A percentile compares a stretch with the other conserved stretches of the same genome.
Evolutionary conservation across 2,888 invertebrate genomes (phyloP).

Genomic region (Lasioglossum malachurum): DNA sequence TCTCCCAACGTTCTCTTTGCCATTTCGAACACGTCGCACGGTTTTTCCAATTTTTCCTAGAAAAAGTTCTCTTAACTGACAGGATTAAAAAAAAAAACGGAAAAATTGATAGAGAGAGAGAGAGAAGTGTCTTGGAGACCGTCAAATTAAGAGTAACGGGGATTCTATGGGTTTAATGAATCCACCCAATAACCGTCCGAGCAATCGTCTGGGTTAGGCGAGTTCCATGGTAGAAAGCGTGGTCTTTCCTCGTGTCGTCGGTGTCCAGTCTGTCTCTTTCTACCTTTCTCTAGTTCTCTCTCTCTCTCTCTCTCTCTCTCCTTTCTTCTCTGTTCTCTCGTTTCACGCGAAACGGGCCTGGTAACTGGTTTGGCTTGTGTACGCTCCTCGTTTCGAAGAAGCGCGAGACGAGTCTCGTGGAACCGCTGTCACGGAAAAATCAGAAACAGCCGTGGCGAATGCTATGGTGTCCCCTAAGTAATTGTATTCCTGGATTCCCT

Average conservation of each 20-base stretch:
- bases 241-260: slow-evolving; percentile 44
- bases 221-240: slow-evolving; percentile 23
- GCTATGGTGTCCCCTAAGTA: not conserved
- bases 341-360: slow-evolving; percentile 58
- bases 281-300: no score
- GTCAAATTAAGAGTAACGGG: not conserved
- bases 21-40: not conserved
- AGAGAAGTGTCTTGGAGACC: not conserved
- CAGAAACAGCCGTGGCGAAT: not conserved
- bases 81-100: not conserved
- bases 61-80: not conserved
- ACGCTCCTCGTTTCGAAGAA: slow-evolving; percentile 60
- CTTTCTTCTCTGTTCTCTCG: slow-evolving; percentile 18
- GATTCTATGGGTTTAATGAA: slow-evolving; percentile 12
- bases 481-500: not conserved
- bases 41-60: not conserved
- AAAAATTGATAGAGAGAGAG: not conserved
- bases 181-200: slow-evolving; percentile 15
- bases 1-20: not conserved
- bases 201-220: not conserved
- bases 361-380: slow-evolving; percentile 69
- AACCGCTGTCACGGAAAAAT: slow-evolving; percentile 24
- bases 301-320: no score
- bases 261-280: slow-evolving; percentile 30
- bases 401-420: slow-evolving; percentile 27